phyloP scores from a whole-genome alignment of 2,888 invertebrate genomes.

The Quadriops clusia region DNA sequence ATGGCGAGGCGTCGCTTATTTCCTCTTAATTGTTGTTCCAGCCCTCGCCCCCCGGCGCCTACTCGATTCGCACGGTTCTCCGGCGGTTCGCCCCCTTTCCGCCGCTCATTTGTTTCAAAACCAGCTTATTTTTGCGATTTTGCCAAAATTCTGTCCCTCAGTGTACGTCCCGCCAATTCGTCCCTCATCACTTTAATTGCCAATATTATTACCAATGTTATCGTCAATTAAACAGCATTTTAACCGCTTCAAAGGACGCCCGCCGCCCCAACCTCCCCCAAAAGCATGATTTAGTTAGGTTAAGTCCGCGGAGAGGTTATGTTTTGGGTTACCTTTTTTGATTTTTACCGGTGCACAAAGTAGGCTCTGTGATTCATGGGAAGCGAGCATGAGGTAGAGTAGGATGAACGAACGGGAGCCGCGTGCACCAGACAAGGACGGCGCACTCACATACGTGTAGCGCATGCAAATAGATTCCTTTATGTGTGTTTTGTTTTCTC shows the following conservation, averaged over 20 bases:
- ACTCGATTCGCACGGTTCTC: not conserved
- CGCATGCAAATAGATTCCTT: too few species aligned
- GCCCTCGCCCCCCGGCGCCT: not conserved
- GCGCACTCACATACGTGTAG: too few species aligned
- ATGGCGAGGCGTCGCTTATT: constrained; percentile 34
- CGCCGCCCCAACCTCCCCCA: too few species aligned
- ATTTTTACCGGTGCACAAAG: constrained; percentile 16
- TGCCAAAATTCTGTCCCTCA: not conserved
- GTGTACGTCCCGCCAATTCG: too few species aligned
- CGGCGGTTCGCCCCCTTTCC: not conserved
- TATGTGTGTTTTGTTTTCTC: too few species aligned
- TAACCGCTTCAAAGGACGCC: constrained; percentile 6
- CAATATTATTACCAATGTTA: too few species aligned
- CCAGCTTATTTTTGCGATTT: constrained; percentile 1
- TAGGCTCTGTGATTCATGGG: constrained; percentile 15
- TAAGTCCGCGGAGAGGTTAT: constrained; percentile 22
- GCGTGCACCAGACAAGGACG: constrained; percentile 14
- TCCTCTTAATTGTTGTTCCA: constrained; percentile 9
- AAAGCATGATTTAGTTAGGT: constrained; percentile 13
- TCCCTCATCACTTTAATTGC: too few species aligned
- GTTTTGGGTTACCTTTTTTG: constrained; percentile 23
- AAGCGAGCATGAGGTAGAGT: too few species aligned
- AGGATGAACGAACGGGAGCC: too few species aligned
- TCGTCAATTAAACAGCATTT: not conserved
- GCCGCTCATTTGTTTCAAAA: not conserved